phyloP scores from a whole-genome alignment of 2,797 vertebrate species.

The Enteromius thamalakanensis region DNA sequence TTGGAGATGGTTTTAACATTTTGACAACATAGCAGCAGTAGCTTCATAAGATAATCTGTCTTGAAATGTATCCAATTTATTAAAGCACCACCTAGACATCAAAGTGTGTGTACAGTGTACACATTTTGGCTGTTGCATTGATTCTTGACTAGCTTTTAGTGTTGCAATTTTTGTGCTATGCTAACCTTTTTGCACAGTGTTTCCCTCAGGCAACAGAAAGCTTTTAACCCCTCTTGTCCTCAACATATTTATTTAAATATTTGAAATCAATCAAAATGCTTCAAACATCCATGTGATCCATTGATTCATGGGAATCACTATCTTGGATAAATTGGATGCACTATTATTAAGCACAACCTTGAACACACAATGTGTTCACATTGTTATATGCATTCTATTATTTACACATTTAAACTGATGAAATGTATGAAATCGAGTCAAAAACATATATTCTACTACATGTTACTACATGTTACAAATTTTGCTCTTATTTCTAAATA shows the following conservation, averaged over 20 bases:
- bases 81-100: neutral
- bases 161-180: neutral
- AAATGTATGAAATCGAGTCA: neutral
- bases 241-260: constrained; percentile 3
- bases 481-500: neutral
- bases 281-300: neutral
- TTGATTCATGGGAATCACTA: neutral
- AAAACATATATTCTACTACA: neutral
- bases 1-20: neutral
- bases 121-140: neutral
- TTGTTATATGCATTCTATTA: neutral
- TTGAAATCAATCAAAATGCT: neutral
- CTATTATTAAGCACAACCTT: neutral
- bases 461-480: neutral
- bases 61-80: neutral
- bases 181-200: constrained; percentile 3
- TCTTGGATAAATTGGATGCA: neutral
- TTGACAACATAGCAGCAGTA: neutral
- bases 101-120: too few relatives aligned
- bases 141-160: neutral
- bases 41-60: neutral
- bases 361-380: neutral
- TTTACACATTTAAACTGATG: neutral
- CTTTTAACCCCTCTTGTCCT: constrained; percentile 1
- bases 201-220: constrained; percentile 13